Evolutionary conservation across 2,797 vertebrate species (phyloP).

Genomic region (Emys orbicularis): DNA sequence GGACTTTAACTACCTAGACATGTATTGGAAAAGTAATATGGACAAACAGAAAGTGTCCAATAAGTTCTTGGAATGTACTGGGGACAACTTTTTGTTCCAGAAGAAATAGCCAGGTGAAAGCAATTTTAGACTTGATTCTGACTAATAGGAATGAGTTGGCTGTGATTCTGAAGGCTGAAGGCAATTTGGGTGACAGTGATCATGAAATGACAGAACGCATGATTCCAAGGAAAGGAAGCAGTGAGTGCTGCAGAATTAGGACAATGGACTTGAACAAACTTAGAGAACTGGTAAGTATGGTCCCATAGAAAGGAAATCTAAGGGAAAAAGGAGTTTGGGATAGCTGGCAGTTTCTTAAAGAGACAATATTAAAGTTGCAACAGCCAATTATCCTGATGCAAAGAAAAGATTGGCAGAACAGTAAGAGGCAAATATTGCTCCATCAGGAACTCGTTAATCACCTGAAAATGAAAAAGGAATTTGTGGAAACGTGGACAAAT

Average conservation of each 20-base stretch:
- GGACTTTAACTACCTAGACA: too few relatives aligned
- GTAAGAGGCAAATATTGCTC: not conserved
- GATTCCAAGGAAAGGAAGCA: too few relatives aligned
- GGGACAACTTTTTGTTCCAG: not conserved
- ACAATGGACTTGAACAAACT: not conserved
- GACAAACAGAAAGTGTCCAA: too few relatives aligned
- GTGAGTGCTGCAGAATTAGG: not conserved
- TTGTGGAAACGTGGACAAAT: not conserved
- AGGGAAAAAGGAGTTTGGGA: not conserved
- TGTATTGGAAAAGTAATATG: too few relatives aligned
- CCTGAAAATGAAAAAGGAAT: not conserved
- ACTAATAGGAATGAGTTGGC: not conserved
- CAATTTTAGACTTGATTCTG: not conserved
- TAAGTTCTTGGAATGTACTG: too few relatives aligned
- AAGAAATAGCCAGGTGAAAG: not conserved
- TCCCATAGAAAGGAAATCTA: not conserved
- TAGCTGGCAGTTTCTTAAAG: not conserved
- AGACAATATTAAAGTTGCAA: not conserved
- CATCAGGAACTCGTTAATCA: not conserved
- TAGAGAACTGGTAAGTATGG: not conserved
- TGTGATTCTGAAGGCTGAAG: not conserved
- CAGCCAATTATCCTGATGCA: too few relatives aligned
- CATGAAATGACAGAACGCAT: too few relatives aligned
- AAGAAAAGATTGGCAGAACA: not conserved
- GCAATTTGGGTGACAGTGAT: not conserved